Percentiles rank a stretch among this genome's conserved stretches.
phyloP scores from a whole-genome alignment of 2,113 vertebrate species.

The Psammodynastes pulverulentus region DNA sequence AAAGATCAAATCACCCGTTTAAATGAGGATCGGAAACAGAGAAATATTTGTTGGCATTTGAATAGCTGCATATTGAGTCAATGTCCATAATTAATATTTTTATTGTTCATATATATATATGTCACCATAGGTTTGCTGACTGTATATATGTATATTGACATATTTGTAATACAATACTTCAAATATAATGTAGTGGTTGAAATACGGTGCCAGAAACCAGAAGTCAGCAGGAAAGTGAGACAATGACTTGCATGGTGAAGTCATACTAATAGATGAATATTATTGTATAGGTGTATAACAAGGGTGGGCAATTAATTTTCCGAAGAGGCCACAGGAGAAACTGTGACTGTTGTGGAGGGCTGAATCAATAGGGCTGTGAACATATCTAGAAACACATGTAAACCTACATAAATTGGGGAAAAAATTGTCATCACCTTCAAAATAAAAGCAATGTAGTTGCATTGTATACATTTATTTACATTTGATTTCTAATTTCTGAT shows the following conservation, averaged over 20 bases:
- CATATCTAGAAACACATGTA: too few species aligned
- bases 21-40: neutral
- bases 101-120: neutral
- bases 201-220: neutral
- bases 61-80: neutral
- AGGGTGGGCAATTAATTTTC: too few species aligned
- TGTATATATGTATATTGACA: too few species aligned
- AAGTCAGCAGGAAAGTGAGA: neutral
- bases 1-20: neutral
- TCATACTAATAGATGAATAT: conserved; percentile 21
- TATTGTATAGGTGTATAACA: neutral
- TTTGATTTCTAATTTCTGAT: too few species aligned
- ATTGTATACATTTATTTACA: too few species aligned
- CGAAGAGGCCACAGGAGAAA: too few species aligned
- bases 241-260: conserved; percentile 24
- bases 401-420: too few species aligned
- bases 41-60: neutral
- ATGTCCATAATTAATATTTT: neutral
- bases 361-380: too few species aligned
- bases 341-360: too few species aligned
- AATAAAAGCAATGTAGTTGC: too few species aligned
- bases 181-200: neutral
- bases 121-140: too few species aligned
- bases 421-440: too few species aligned
- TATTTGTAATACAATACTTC: neutral